These are phyloP conservation scores for Leptinotarsa lineolata DNA, from an alignment of 1,140 invertebrate genomes.

Conservation along the genomic window DNA sequence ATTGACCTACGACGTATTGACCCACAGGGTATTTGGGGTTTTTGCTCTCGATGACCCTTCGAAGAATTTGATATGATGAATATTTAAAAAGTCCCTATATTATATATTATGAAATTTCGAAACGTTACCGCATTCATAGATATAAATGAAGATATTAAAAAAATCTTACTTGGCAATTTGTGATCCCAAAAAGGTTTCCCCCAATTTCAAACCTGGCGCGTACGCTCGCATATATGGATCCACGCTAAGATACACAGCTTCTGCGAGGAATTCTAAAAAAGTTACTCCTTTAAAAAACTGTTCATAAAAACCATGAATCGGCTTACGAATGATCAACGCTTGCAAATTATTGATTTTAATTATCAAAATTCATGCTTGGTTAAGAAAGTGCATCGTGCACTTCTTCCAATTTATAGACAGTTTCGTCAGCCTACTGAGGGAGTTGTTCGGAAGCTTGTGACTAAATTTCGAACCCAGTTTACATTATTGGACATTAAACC, in stretches of 20 bases:
- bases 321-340: too few species aligned
- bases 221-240: constrained; percentile 74
- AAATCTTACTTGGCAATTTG: constrained; percentile 65
- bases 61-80: constrained; percentile 44
- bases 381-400: too few species aligned
- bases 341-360: too few species aligned
- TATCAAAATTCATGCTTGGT: too few species aligned
- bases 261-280: constrained; percentile 61
- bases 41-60: constrained; percentile 57
- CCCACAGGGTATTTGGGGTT: constrained; percentile 60
- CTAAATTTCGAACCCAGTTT: too few species aligned
- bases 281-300: not conserved
- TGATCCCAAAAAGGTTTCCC: constrained; percentile 64
- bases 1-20: constrained; percentile 58
- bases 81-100: not conserved
- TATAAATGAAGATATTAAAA: not conserved
- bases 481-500: too few species aligned
- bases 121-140: not conserved
- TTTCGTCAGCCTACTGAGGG: too few species aligned
- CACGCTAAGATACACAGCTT: constrained; percentile 71
- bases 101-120: not conserved
- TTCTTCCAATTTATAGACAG: too few species aligned
- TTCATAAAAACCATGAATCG: too few species aligned
- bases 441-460: too few species aligned
- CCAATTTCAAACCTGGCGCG: constrained; percentile 58